Base-by-base conservation (phyloP, 2,113 vertebrate species). In the Hippocampus guttulatus region DNA sequence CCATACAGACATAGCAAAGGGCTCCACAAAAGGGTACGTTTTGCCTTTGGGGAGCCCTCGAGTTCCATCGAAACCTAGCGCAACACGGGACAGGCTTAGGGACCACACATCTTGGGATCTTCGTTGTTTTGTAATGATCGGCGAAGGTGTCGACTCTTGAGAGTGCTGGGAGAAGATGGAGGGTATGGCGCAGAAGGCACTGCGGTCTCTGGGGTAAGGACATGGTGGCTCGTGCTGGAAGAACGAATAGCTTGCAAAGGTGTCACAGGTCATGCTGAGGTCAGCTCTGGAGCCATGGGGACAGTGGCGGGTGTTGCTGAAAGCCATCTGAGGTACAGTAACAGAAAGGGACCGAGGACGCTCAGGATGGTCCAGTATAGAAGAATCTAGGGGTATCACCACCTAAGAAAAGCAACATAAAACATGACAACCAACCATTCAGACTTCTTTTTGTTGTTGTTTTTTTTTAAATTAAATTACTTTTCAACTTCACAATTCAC, bases 31-130 rank as follows among this genome's bases (percentile, higher is more conserved):
- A 58, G 91, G 93, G 55, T 95, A 91, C 11, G 88, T 75, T 85
- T 80, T 94, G 61, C 94, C 94, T 89, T 92, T 95, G 49, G 92
- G 93, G 65, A 92, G 92, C 69, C 91, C 91, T 68, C 95, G 93
- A 0, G 93, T 92, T n/a, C 96, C 97, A 61, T 97, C 95, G 1
- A 98, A 99, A 55, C 92, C 91, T 51, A 98, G 72, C 2, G 92
- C 91, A 62, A 95, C 89, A 67, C 92, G 91, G 47, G 88, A 93
- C 75, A 97, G 87, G 75, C 93, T 89, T 78, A 98, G 14, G 43
- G 93, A 95, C 97, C 97, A 99, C 33, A 99, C 82, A 62, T 98
- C 95, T 85, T 92, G 91, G n/a, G 93, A 92, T 60, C 93, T 88
- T 10, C 82, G 84, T 21, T 80, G 84, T 76, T 80, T 85, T 25